phyloP scores from a whole-genome alignment of 2,113 vertebrate genomes.

The Mustela lutreola region DNA sequence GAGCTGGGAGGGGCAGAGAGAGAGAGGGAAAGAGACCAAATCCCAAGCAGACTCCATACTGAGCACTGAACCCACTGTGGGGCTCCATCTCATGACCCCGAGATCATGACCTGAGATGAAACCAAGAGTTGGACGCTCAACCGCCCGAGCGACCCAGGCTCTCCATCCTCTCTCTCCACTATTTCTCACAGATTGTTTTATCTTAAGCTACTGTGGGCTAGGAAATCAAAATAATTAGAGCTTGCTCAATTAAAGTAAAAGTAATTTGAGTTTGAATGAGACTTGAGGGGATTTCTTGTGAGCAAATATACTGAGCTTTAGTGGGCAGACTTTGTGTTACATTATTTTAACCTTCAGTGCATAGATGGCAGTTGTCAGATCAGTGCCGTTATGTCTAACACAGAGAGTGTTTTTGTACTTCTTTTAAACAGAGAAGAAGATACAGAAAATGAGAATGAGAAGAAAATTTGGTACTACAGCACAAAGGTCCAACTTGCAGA shows the following conservation, averaged over 20 bases:
- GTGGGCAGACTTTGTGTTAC: background rate
- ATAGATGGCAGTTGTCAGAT: background rate
- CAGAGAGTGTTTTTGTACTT: constrained; percentile 5
- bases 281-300: background rate
- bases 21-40: background rate
- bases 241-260: constrained; percentile 29
- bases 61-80: background rate
- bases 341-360: background rate
- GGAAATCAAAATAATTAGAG: constrained; percentile 46
- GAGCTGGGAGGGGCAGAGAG: background rate
- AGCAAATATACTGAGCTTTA: background rate
- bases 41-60: background rate
- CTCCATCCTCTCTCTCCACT: background rate
- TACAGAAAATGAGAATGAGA: constrained; percentile 93
- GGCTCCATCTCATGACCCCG: background rate
- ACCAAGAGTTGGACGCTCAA: background rate
- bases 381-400: constrained; percentile 8
- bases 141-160: background rate
- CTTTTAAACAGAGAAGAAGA: constrained; percentile 93
- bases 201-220: background rate
- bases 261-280: background rate
- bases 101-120: background rate
- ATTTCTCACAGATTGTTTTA: constrained; percentile 34
- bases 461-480: constrained; percentile 99
- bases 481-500: constrained; percentile 95